Base-by-base conservation (phyloP, 2,113 vertebrate genomes). In the Strix uralensis region DNA sequence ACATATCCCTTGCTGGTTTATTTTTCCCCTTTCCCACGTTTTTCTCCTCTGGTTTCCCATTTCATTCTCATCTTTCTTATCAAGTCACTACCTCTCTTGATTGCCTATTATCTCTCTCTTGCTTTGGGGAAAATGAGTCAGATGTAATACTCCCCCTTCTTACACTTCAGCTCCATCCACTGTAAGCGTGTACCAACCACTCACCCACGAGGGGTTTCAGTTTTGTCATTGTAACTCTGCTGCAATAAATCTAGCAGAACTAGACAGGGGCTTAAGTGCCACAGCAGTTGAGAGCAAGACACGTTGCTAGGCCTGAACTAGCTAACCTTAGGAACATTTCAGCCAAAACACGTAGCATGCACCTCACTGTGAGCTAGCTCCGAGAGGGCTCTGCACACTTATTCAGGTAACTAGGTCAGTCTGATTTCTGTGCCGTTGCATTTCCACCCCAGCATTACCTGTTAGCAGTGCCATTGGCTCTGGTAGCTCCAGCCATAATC, bases 191-290 rank as follows among this genome's bases (percentile, higher is more conserved):
- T 1, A 3, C 57, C 81, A 12, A 2, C 66, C 61, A 65, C 71
- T 29, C 17, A 42, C 74, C 32, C 14, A 25, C 0, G 0, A 44
- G 61, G 30, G 36, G 14, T 8, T 82, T 21, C 84, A 1, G 67
- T 20, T 12, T 1, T 40, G 26, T 8, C 46, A 7, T 0, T 29
- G 18, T 5, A 34, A 34, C 55, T 36, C 72, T 16, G 54, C 51
- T 71, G 74, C 38, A 26, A 12, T 3, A 20, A 73, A 58, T 9
- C 5, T 1, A 36, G 36, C 52, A 71, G 61, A 52, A 15, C 12
- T 5, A 67, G 38, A 0, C 15, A 10, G 14, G 84, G 34, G 38
- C 70, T 81, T 32, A 15, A 47, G 21, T 5, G 40, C 10, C 36
- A 22, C 63, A 44, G 72, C 81, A 57, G 1, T 1, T 20, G 44